Conservation (phyloP, 2,797 vertebrate genomes). For the Denticeps clupeoides region DNA sequence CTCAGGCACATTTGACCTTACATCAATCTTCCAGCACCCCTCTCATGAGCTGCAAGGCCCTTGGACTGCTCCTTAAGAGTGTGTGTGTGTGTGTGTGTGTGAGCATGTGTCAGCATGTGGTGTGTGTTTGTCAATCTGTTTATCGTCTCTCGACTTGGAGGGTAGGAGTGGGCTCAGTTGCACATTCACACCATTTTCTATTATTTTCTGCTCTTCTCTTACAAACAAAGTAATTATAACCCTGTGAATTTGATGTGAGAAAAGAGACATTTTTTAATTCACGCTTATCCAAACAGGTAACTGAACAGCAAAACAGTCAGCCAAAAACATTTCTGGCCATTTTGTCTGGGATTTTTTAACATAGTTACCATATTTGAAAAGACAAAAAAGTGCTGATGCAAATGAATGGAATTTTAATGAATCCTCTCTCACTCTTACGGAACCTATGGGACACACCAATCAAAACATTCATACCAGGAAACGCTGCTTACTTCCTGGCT, state of each 20-base stretch:
- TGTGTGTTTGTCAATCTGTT: background rate
- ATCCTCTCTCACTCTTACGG: conserved; percentile 1
- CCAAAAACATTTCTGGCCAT: too few species aligned
- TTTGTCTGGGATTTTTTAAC: too few species aligned
- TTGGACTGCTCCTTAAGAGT: background rate
- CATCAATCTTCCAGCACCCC: background rate
- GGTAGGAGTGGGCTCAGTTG: background rate
- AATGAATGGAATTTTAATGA: conserved; percentile 17
- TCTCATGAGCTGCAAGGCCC: conserved; percentile 7
- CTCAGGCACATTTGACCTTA: conserved; percentile 6
- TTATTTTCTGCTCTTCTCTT: too few species aligned
- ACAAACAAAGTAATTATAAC: too few species aligned
- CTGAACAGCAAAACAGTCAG: too few species aligned
- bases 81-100: background rate
- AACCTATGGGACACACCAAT: background rate
- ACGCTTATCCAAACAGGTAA: too few species aligned
- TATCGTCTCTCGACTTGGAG: too few species aligned
- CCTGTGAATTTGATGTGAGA: too few species aligned
- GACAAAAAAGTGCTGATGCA: conserved; percentile 2
- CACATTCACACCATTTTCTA: background rate
- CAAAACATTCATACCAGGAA: conserved; percentile 13
- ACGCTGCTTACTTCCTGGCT: conserved; percentile 2
- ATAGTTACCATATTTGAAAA: too few species aligned
- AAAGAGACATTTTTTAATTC: too few species aligned
- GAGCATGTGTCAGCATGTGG: background rate